Percentiles rank a stretch among this genome's conserved stretches.
Conservation (phyloP, 2,888 invertebrate species). For the Eilema griseolum region DNA sequence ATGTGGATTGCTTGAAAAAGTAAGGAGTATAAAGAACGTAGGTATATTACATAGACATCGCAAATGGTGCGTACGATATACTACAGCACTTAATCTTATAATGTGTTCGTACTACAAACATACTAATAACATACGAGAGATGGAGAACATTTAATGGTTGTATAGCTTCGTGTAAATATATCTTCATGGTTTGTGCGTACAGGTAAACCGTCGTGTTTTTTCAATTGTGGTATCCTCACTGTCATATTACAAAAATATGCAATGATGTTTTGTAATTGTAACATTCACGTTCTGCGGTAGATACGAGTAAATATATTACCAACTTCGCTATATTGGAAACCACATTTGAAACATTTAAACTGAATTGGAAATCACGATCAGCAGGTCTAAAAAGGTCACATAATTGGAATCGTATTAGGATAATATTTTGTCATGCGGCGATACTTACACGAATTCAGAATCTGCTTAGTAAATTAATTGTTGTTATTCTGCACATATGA, state of each 20-base stretch:
- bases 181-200: neutral
- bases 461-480: too few species aligned
- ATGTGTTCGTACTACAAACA: neutral
- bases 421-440: too few species aligned
- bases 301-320: neutral
- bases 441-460: too few species aligned
- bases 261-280: neutral
- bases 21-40: neutral
- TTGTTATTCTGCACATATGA: too few species aligned
- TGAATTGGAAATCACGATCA: too few species aligned
- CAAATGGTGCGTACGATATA: neutral
- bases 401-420: too few species aligned
- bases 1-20: neutral
- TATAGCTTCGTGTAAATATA: neutral
- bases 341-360: too few species aligned
- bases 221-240: slow-evolving; percentile 1
- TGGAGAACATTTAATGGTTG: neutral
- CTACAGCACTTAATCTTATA: slow-evolving; percentile 2
- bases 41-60: neutral
- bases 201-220: neutral
- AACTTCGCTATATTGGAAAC: too few species aligned
- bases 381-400: too few species aligned
- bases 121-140: neutral
- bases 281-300: neutral
- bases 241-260: neutral